Conservation (phyloP, 2,888 invertebrate genomes). For the Mythimna vitellina region DNA sequence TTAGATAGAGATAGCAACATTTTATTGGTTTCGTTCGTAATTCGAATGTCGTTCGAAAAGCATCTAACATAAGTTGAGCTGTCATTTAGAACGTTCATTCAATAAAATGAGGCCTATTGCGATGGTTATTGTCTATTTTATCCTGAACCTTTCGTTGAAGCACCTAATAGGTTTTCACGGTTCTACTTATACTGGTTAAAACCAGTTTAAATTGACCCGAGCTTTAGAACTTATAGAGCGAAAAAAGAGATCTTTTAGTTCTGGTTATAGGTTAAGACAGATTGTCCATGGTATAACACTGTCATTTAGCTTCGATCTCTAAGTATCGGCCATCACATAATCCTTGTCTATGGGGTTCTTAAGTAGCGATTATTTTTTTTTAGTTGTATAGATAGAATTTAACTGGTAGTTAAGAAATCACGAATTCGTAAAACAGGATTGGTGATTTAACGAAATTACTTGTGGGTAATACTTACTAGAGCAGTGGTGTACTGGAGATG, state of each 20-base stretch:
- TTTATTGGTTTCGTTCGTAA: slow-evolving; percentile 18
- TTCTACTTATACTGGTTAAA: not conserved
- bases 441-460: too few species aligned
- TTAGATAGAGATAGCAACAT: slow-evolving; percentile 54
- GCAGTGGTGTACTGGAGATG: too few species aligned
- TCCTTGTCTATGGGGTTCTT: slow-evolving; percentile 44
- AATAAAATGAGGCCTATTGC: slow-evolving; percentile 56
- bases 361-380: slow-evolving; percentile 31
- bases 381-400: not conserved
- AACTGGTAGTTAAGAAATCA: slow-evolving; percentile 15
- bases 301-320: slow-evolving; percentile 43
- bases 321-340: slow-evolving; percentile 34
- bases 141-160: slow-evolving; percentile 32
- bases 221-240: slow-evolving; percentile 15
- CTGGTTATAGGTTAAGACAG: slow-evolving; percentile 28
- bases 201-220: slow-evolving; percentile 38
- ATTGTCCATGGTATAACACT: slow-evolving; percentile 27
- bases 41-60: slow-evolving; percentile 63
- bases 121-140: slow-evolving; percentile 51
- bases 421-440: slow-evolving; percentile 7
- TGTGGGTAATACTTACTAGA: too few species aligned
- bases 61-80: slow-evolving; percentile 64
- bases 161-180: slow-evolving; percentile 10
- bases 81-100: slow-evolving; percentile 56
- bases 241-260: slow-evolving; percentile 26